phyloP scores from a whole-genome alignment of 2,113 vertebrate genomes.

The Amia ocellicauda region DNA sequence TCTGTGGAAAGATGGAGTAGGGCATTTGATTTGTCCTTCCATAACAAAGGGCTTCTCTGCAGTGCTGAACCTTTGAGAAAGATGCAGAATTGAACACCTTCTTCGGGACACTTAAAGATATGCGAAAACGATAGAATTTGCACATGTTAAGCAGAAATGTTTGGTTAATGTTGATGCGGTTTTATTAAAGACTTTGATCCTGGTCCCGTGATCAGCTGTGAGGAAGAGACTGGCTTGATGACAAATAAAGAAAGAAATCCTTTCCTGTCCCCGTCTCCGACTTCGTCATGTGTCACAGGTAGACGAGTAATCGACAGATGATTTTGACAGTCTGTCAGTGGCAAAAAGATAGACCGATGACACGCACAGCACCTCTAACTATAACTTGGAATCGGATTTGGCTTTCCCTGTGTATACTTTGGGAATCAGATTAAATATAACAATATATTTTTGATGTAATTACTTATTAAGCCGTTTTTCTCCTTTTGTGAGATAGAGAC shows the following conservation, averaged over 20 bases:
- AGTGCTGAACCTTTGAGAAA: too few relatives aligned
- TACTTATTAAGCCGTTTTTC: background rate
- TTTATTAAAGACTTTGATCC: conserved; percentile 12
- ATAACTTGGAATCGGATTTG: background rate
- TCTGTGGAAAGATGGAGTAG: background rate
- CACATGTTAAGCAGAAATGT: background rate
- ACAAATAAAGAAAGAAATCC: conserved; percentile 12
- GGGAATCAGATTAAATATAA: background rate
- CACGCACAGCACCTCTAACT: conserved; percentile 8
- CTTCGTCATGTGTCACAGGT: conserved; percentile 53
- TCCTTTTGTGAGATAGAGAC: too few relatives aligned
- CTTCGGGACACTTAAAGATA: background rate
- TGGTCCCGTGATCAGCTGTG: too few relatives aligned
- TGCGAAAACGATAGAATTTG: too few relatives aligned
- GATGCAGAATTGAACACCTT: too few relatives aligned
- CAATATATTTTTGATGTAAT: background rate
- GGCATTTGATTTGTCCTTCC: too few relatives aligned
- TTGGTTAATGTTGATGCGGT: background rate
- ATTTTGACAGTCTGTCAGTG: conserved; percentile 49
- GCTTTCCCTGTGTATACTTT: background rate
- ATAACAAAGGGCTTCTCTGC: too few relatives aligned
- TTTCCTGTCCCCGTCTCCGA: conserved; percentile 37
- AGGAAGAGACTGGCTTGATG: background rate
- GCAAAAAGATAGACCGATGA: conserved; percentile 31
- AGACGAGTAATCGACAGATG: conserved; percentile 50